phyloP scores from a whole-genome alignment of 2,888 invertebrate genomes.

The Volucella inanis region DNA sequence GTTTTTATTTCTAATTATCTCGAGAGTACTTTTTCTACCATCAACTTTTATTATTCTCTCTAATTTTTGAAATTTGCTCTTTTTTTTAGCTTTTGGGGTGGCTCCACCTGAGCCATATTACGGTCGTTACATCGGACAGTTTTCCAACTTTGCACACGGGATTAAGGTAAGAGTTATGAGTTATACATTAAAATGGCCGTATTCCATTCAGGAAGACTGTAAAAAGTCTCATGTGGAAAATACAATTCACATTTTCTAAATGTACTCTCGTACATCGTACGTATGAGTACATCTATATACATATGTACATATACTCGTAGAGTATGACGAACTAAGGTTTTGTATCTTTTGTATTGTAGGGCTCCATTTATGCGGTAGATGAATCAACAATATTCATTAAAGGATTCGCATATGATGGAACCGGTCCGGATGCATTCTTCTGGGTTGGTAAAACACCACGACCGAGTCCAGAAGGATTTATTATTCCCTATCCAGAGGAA shows the following conservation, averaged over 20 bases:
- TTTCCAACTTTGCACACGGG: conserved; percentile 90
- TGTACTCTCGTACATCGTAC: not conserved
- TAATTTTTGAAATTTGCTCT: conserved; percentile 21
- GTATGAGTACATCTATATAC: not conserved
- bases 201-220: conserved; percentile 56
- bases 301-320: not conserved
- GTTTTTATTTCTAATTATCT: conserved; percentile 33
- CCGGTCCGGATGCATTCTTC: conserved; percentile 94
- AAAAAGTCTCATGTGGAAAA: conserved; percentile 45
- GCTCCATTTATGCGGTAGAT: conserved; percentile 93
- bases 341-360: conserved; percentile 81
- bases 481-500: conserved; percentile 94
- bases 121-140: conserved; percentile 89
- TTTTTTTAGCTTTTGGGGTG: conserved; percentile 78
- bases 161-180: conserved; percentile 83
- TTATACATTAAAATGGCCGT: not conserved
- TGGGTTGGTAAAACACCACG: conserved; percentile 93
- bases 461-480: conserved; percentile 91
- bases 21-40: not conserved
- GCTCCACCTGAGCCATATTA: conserved; percentile 87
- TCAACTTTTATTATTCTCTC: conserved; percentile 20
- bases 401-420: conserved; percentile 94
- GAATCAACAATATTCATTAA: conserved; percentile 94
- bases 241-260: not conserved
- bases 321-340: conserved; percentile 34